Evolutionary conservation across 2,797 vertebrate species (phyloP), one percentile per base, ranked within the genome.

Genomic region (Ctenochaetus hawaiiensis): DNA sequence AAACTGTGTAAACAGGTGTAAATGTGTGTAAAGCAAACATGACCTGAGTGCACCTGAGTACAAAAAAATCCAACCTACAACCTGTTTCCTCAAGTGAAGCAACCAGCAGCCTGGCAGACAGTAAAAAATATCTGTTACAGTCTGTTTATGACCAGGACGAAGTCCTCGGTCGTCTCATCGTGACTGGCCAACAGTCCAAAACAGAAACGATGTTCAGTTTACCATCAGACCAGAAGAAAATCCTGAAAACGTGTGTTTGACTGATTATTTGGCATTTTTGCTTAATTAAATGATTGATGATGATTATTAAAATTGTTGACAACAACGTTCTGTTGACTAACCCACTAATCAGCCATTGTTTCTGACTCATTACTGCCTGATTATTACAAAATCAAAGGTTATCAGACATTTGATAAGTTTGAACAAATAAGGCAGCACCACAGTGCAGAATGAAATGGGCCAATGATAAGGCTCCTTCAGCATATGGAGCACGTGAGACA

Each of bases 1-100:
- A 69, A 57, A 34, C 5, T 58, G 74, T 78, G 67, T 64, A 2
- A 54, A 73, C 67, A 66, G 62, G 54, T 68, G 81, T 18, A 45
- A 26, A 0, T 23, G 49, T 54, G 26, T 10, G 39, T 9, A 39
- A 10, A 39, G 39, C 39, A 39, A 39, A 39, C 8, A 39, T 10
- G 6, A 39, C 39, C 7, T 39, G 39, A 39, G 39, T 2, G 39
- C 39, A 39, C 39, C 39, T 39, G 39, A 39, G 39, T 8, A 10
- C 39, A 39, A 39, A 39, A 53, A 23, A 20, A 20, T 8, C 8
- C 23, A 44, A 47, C 18, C 17, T 6, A 2, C 14, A 67, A 0
- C 13, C n/a, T 18, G 34, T 47, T 75, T 53, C 34, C 47, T 37
- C 45, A n/a, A 23, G 9, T 6, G 8, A 8, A 30, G n/a, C 26